Evolutionary conservation across 2,888 invertebrate species (phyloP).

Genomic region (Drosophila leonis): DNA sequence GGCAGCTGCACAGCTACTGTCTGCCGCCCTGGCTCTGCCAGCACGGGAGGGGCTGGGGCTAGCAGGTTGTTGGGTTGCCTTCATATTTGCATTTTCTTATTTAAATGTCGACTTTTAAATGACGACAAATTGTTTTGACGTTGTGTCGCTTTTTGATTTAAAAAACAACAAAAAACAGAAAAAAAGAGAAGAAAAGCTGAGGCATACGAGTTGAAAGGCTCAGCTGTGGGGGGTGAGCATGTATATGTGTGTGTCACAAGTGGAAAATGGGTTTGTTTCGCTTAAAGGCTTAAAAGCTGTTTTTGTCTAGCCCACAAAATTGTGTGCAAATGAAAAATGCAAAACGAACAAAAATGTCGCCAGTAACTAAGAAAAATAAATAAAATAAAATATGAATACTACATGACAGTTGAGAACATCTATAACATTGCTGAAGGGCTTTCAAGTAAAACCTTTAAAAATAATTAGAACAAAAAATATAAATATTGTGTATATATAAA

Average conservation of each 20-base stretch:
- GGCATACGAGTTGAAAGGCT: conserved; percentile 64
- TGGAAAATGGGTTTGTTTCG: conserved; percentile 68
- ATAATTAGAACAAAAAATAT: conserved; percentile 18
- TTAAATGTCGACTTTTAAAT: conserved; percentile 81
- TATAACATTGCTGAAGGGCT: conserved; percentile 4
- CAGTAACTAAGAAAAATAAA: conserved; percentile 17
- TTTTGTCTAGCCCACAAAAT: conserved; percentile 51
- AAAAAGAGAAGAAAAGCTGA: conserved; percentile 18
- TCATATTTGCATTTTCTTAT: conserved; percentile 80
- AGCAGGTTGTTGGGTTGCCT: conserved; percentile 41
- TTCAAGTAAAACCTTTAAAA: conserved; percentile 1
- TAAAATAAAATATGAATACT: background rate
- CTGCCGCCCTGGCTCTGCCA: conserved; percentile 18
- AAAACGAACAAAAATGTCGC: conserved; percentile 1
- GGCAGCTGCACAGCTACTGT: conserved; percentile 53
- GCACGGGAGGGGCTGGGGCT: background rate
- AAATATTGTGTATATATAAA: background rate
- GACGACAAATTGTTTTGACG: conserved; percentile 81
- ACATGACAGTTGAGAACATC: background rate
- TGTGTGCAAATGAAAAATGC: conserved; percentile 34
- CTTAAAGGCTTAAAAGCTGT: conserved; percentile 71
- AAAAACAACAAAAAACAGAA: conserved; percentile 54
- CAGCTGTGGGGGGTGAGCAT: conserved; percentile 18
- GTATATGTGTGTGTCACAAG: conserved; percentile 40
- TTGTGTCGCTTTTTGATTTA: conserved; percentile 80